Base-by-base conservation (phyloP, 1,140 invertebrate species). In the Paralvinella palmiformis region DNA sequence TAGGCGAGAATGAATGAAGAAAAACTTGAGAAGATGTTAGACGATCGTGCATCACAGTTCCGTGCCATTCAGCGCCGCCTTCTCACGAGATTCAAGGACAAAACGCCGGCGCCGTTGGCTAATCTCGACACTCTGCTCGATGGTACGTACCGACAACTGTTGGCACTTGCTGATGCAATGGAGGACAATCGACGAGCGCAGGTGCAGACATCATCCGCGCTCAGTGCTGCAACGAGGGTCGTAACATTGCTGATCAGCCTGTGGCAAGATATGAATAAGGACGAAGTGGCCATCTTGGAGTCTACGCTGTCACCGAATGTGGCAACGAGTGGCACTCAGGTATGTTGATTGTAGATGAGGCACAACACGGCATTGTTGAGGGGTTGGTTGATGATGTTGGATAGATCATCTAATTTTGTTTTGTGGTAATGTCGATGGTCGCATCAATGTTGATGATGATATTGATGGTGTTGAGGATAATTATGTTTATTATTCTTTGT, bases 81-180 rank as follows among this genome's bases (percentile, higher is more conserved):
- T 1, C 78, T 92, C 44, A 84, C 86, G 0, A 87, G 89, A 75
- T 89, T 88, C 72, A 87, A 89, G 67, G 88, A 90, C 61, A 86
- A 88, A 74, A 89, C 88, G 44, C 88, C 89, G 1, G 83, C 85
- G 2, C 85, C 88, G 32, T 82, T 91, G 57, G 86, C 85, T 33
- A 85, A 87, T 68, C 75, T 91, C 24, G 87, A 90, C 74, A 86
- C 85, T 20, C 76, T 92, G 27, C 80, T 92, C 63, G 85, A 87
- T 63, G 87, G 88, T 53, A 89, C 88, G 10, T 85, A 88, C 71
- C 78, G 83, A 68, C 85, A 88, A 69, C 72, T 80, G 45, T 63
- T 82, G 36, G 73, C 75, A 13, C 60, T 81, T 44, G 75, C 75
- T 13, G 78, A 81, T 20, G 72, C 72, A 4, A 72, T 76, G 56